Evolutionary conservation across 2,113 vertebrate genomes (phyloP), one percentile per base, ranked within the genome.

Genomic region (Tor tambroides): DNA sequence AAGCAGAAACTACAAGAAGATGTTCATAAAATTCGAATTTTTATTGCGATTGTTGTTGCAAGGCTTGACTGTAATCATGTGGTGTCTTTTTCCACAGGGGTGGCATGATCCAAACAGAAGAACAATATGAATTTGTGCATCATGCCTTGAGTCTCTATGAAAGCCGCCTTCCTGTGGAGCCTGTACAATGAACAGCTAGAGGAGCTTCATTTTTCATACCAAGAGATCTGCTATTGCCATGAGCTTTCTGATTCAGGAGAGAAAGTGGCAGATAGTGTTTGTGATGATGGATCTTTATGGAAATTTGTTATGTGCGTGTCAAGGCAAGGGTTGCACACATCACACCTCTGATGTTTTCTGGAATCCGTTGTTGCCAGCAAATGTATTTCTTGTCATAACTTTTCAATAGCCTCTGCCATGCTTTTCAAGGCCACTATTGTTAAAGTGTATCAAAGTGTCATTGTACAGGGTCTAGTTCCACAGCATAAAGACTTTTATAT

Each of bases 71-170:
- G 23, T 88, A 51, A 71, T 9, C 11, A 38, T 9, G 1, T 67
- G 43, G n/a, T 86, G 63, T 87, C 5, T 83, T 11, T 89, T 78
- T 87, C 46, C 90, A 19, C 94, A 99, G 98, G 88, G 98, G 98
- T 17, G 98, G 98, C 38, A 99, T 99, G 98, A 97, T 99, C 91
- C 98, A 99, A 91, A 99, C 98, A 26, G 97, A 95, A 0, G 97
- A 99, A 93, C 98, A 99, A 94, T 99, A 99, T 80, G 97, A 98
- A 92, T 99, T 99, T 85, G 97, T 99, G 81, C 98, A 99, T 88
- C 97, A 98, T 12, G 98, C 97, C 51, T 91, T 99, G 89, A 95
- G 95, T 89, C 95, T 98, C 38, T 98, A 96, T 35, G 97, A 98
- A 92, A 95, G 96, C 89, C 96, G 94, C 87, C 96, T 98, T 32